Conservation (phyloP, 2,888 invertebrate species). For the Drosophila stalkeri region DNA sequence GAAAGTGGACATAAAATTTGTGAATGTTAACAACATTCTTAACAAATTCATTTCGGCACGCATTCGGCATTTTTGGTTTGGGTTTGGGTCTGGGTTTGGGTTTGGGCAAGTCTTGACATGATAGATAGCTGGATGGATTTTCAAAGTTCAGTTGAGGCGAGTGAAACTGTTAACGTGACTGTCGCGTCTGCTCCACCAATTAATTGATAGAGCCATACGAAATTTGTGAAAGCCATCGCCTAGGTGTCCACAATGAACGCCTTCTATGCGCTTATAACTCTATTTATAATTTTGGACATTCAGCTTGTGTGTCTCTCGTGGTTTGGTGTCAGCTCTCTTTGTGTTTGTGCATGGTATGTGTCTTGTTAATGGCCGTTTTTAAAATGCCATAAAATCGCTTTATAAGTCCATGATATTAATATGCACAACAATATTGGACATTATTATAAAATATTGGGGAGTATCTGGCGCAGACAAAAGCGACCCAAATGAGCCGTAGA, state of each 20-base stretch:
- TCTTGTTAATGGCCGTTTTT: slow-evolving; percentile 79
- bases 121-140: slow-evolving; percentile 13
- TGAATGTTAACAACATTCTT: slow-evolving; percentile 70
- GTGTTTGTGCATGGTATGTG: slow-evolving; percentile 73
- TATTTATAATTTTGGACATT: slow-evolving; percentile 69
- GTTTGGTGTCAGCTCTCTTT: slow-evolving; percentile 63
- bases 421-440: slow-evolving; percentile 79
- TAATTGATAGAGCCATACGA: slow-evolving; percentile 77
- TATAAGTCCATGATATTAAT: slow-evolving; percentile 77
- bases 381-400: slow-evolving; percentile 80
- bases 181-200: slow-evolving; percentile 57
- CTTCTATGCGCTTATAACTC: slow-evolving; percentile 79
- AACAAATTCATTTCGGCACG: slow-evolving; percentile 71
- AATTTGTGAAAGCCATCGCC: slow-evolving; percentile 81
- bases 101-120: slow-evolving; percentile 17
- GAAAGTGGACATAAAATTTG: slow-evolving; percentile 67
- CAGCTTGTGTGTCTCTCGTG: slow-evolving; percentile 25
- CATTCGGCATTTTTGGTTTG: slow-evolving; percentile 25
- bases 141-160: slow-evolving; percentile 21
- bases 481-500: slow-evolving; percentile 59
- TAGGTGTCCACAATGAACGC: slow-evolving; percentile 63
- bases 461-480: slow-evolving; percentile 73
- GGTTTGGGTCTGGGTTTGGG: neutral
- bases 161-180: slow-evolving; percentile 58
- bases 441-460: slow-evolving; percentile 80